Evolutionary conservation across 2,113 vertebrate genomes (phyloP), one percentile per base, ranked within the genome.

Genomic region (Aplodontia rufa): DNA sequence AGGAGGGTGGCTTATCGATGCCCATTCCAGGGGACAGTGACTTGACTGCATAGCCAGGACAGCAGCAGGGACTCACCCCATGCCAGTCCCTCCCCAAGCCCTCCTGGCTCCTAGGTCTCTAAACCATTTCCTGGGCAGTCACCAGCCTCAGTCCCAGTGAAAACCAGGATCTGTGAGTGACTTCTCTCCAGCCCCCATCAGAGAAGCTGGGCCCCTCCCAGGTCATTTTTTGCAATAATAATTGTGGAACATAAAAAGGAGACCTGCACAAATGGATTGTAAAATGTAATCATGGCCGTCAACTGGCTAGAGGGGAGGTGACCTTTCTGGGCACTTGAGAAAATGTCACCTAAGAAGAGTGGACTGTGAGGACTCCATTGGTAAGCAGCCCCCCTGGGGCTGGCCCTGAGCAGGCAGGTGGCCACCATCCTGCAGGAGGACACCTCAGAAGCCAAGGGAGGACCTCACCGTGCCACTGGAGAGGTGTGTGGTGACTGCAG

Each of bases 301-400:
- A 94, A 81, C 90, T 3, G 45, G 69, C 90, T 22, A 30, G 60
- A 66, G 55, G 82, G 68, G 90, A 95, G 51, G 75, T 83, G 96
- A 96, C 97, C 95, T 97, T 97, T 96, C 74, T 1, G 9, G 91
- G 40, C 72, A 53, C 87, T 93, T 47, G 87, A 58, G 91, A 81
- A 95, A 96, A 95, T 75, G 88, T 83, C 86, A 76, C 96, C 93
- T 66, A 22, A 76, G 72, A 93, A 78, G 75, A 62, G 37, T 2
- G 1, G 35, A 32, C 6, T 8, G 32, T 0, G 20, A 30, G 49
- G 53, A 1, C 17, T 55, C 14, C 1, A 0, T 28, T 8, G 0
- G 7, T 37, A 40, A 30, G 24, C 4, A 49, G 47, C 68, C 17
- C 3, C 37, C 6, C 40, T 3, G 2, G 2, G 20, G 40, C 2